Conservation (phyloP, 2,888 invertebrate genomes). For the Lithodes maja region DNA sequence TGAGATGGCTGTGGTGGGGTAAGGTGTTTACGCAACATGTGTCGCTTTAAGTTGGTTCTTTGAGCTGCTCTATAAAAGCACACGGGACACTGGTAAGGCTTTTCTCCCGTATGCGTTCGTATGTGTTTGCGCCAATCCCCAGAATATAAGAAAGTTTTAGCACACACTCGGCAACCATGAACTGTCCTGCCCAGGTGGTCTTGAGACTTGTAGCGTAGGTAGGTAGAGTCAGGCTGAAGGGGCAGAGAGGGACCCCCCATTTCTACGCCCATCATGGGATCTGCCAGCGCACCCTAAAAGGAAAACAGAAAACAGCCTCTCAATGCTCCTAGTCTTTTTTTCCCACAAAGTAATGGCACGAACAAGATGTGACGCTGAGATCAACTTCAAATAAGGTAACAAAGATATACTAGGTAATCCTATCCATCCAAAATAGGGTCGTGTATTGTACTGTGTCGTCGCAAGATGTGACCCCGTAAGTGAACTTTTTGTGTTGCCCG, state of each 20-base stretch:
- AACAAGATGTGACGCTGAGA: background rate
- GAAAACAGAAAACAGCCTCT: conserved; percentile 54
- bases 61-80: conserved; percentile 59
- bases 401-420: background rate
- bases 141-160: conserved; percentile 56
- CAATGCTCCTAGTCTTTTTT: conserved; percentile 44
- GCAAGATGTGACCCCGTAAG: conserved; percentile 47
- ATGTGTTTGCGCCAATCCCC: conserved; percentile 59
- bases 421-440: conserved; percentile 43
- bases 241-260: conserved; percentile 43
- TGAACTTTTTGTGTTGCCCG: conserved; percentile 62
- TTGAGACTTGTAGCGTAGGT: conserved; percentile 50
- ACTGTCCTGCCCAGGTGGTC: conserved; percentile 56
- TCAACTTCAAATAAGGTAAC: conserved; percentile 20
- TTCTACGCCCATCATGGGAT: conserved; percentile 54
- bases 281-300: conserved; percentile 61
- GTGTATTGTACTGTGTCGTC: conserved; percentile 47
- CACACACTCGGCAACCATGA: conserved; percentile 55
- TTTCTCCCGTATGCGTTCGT: conserved; percentile 62
- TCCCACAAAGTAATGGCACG: background rate
- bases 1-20: conserved; percentile 18
- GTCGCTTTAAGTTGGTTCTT: conserved; percentile 61
- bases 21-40: conserved; percentile 52
- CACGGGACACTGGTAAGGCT: conserved; percentile 58
- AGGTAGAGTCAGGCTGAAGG: conserved; percentile 37